Conservation (phyloP, 2,888 invertebrate genomes). For the Eustalomyia histrio region DNA sequence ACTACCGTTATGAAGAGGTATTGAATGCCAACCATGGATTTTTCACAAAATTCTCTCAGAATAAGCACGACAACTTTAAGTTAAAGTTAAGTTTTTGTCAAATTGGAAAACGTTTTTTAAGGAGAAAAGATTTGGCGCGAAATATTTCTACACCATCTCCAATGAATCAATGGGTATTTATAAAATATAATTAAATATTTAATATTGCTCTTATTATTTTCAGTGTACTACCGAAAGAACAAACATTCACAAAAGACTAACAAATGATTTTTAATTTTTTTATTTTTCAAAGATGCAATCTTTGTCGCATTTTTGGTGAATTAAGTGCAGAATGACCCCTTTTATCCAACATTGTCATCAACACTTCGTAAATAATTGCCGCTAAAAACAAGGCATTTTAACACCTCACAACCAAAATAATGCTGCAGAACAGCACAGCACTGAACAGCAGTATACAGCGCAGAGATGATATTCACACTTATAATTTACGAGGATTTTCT, state of each 20-base stretch:
- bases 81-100: too few relatives aligned
- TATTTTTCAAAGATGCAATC: constrained; percentile 57
- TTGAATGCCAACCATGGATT: too few relatives aligned
- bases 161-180: too few relatives aligned
- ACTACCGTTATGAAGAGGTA: too few relatives aligned
- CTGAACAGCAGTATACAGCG: not conserved
- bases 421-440: constrained; percentile 8
- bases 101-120: too few relatives aligned
- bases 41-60: too few relatives aligned
- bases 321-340: constrained; percentile 66
- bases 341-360: constrained; percentile 66
- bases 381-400: constrained; percentile 65
- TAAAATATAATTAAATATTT: too few relatives aligned
- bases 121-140: too few relatives aligned
- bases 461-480: constrained; percentile 54
- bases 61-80: too few relatives aligned
- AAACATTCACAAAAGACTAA: constrained; percentile 47
- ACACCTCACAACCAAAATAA: constrained; percentile 59
- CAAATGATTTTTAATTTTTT: constrained; percentile 15
- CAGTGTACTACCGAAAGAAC: constrained; percentile 46
- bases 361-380: constrained; percentile 66
- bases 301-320: constrained; percentile 66
- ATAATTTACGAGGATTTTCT: constrained; percentile 64
- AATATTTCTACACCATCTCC: too few relatives aligned
- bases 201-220: not conserved